phyloP scores from a whole-genome alignment of 1,140 invertebrate species.

The Lepidurus apus region DNA sequence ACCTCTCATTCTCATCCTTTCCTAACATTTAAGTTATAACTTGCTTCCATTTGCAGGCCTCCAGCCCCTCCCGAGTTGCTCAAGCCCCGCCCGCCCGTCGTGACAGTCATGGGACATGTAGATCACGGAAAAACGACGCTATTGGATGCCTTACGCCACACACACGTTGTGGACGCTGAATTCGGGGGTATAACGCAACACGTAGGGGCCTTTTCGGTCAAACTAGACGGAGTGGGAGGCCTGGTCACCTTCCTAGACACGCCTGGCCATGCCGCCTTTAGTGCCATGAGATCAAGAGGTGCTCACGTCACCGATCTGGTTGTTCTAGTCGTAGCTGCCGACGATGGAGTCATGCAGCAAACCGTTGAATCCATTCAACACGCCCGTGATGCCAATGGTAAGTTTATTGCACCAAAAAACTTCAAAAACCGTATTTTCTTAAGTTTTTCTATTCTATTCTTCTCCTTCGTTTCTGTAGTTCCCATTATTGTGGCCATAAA shows the following conservation, averaged over 20 bases:
- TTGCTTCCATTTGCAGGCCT: slow-evolving; percentile 44
- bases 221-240: slow-evolving; percentile 56
- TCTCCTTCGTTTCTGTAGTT: slow-evolving; percentile 56
- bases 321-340: slow-evolving; percentile 93
- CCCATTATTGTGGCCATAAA: slow-evolving; percentile 98
- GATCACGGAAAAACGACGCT: slow-evolving; percentile 99
- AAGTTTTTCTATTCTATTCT: neutral
- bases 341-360: slow-evolving; percentile 98
- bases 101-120: slow-evolving; percentile 98
- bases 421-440: too few relatives aligned
- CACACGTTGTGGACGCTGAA: slow-evolving; percentile 80
- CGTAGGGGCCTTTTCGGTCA: slow-evolving; percentile 92
- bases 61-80: slow-evolving; percentile 58
- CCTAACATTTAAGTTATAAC: slow-evolving; percentile 38
- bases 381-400: slow-evolving; percentile 65
- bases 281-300: slow-evolving; percentile 82
- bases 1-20: slow-evolving; percentile 37
- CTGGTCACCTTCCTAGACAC: slow-evolving; percentile 94
- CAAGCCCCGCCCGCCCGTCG: slow-evolving; percentile 72
- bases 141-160: slow-evolving; percentile 79
- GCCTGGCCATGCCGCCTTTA: slow-evolving; percentile 98
- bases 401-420: slow-evolving; percentile 25
- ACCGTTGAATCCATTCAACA: slow-evolving; percentile 75
- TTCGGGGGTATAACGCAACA: slow-evolving; percentile 99
- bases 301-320: slow-evolving; percentile 91